These are phyloP conservation scores for Phataginus tetradactyla DNA, from an alignment of 2,797 vertebrate genomes.

Conservation along the genomic window DNA sequence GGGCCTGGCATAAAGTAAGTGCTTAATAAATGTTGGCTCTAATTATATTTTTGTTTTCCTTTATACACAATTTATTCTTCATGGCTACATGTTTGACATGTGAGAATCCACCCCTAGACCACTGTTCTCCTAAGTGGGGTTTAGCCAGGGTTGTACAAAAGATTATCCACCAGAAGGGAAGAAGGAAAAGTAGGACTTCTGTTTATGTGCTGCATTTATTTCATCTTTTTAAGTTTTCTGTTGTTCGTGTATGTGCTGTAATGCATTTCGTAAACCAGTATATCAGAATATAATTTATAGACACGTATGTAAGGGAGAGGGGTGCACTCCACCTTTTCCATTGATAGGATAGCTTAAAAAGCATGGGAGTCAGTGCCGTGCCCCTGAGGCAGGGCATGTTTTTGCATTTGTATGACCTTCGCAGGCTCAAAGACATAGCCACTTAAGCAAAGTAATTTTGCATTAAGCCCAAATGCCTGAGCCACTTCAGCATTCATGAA, in stretches of 20 bases:
- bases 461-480: constrained; percentile 52
- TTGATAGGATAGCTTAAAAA: neutral
- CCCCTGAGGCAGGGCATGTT: neutral
- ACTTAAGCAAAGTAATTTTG: constrained; percentile 66
- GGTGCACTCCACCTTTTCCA: neutral
- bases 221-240: neutral
- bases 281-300: constrained; percentile 2
- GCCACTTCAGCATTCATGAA: constrained; percentile 55
- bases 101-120: neutral
- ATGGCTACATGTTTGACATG: neutral
- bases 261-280: neutral
- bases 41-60: neutral
- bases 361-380: neutral
- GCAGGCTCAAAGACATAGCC: constrained; percentile 52
- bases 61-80: neutral
- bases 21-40: neutral
- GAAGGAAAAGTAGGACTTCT: neutral
- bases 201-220: neutral
- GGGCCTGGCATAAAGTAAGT: neutral
- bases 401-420: constrained; percentile 38
- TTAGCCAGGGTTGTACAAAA: neutral
- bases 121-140: neutral
- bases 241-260: neutral
- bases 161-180: neutral
- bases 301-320: neutral